phyloP scores from a whole-genome alignment of 2,797 vertebrate species.

The Eptatretus atami region DNA sequence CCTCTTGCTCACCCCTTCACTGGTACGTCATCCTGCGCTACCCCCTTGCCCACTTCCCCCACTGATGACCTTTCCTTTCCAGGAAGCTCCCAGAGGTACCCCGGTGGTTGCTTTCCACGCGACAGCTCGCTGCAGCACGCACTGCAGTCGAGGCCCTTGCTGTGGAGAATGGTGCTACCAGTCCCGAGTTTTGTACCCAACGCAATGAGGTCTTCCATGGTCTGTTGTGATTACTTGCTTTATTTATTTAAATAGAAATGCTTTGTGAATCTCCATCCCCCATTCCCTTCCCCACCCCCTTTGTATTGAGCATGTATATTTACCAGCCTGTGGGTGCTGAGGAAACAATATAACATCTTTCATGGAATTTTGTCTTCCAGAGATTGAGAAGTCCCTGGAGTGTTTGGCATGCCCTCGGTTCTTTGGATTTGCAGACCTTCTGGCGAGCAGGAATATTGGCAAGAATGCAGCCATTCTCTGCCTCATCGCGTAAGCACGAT shows the following conservation, averaged over 20 bases:
- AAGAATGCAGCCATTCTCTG: slow-evolving; percentile 1
- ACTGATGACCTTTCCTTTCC: background rate
- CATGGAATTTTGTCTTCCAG: background rate
- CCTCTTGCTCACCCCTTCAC: background rate
- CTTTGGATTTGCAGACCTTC: background rate
- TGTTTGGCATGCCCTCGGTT: background rate
- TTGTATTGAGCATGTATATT: no score
- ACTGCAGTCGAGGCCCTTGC: slow-evolving; percentile 23
- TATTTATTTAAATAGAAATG: no score
- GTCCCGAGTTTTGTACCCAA: slow-evolving; percentile 13
- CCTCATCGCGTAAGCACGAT: background rate
- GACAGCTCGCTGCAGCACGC: slow-evolving; percentile 23
- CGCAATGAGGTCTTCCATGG: slow-evolving; percentile 5
- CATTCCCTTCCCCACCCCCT: no score
- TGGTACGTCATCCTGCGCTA: no score
- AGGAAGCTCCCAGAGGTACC: slow-evolving; percentile 40
- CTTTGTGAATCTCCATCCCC: no score
- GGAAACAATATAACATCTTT: no score
- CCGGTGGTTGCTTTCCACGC: slow-evolving; percentile 46
- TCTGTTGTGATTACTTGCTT: background rate
- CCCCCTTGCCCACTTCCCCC: no score
- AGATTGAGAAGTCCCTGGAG: background rate
- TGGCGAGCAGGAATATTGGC: slow-evolving; percentile 4
- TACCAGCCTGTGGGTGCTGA: no score
- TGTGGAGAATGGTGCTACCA: slow-evolving; percentile 14